Conservation (phyloP, 2,113 vertebrate species). For the Phainopepla nitens region DNA sequence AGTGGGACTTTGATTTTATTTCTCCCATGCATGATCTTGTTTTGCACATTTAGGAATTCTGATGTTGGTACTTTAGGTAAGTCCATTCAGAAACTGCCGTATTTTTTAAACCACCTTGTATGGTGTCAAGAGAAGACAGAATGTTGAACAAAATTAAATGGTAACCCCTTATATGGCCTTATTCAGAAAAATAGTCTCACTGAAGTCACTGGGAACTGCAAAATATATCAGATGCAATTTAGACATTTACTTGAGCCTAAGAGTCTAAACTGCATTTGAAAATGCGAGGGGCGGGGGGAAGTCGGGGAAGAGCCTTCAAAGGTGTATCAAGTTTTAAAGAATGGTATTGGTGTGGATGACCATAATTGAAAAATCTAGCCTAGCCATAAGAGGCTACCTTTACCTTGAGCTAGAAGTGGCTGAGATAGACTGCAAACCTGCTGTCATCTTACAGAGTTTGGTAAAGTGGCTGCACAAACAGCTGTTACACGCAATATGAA, state of each 20-base stretch:
- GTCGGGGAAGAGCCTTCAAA: neutral
- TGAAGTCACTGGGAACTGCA: neutral
- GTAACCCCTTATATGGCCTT: neutral
- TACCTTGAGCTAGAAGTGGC: neutral
- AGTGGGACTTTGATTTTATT: neutral
- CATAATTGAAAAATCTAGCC: neutral
- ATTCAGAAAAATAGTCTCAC: neutral
- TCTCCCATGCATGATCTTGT: neutral
- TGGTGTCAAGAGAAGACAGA: neutral
- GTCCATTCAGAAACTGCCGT: neutral
- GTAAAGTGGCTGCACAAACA: neutral
- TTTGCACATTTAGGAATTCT: neutral
- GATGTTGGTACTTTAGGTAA: neutral
- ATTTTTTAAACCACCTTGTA: neutral
- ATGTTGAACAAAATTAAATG: neutral
- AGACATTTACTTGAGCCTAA: neutral
- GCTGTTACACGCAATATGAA: neutral
- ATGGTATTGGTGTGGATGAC: neutral
- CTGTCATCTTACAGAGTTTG: neutral
- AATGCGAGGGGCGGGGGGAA: rapidly evolving
- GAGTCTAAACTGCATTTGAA: neutral
- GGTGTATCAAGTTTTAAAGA: neutral
- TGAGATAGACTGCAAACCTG: neutral
- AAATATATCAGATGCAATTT: neutral
- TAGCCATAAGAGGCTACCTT: neutral